Conservation (phyloP, 1,140 invertebrate species). For the Conopomorpha cramerella region DNA sequence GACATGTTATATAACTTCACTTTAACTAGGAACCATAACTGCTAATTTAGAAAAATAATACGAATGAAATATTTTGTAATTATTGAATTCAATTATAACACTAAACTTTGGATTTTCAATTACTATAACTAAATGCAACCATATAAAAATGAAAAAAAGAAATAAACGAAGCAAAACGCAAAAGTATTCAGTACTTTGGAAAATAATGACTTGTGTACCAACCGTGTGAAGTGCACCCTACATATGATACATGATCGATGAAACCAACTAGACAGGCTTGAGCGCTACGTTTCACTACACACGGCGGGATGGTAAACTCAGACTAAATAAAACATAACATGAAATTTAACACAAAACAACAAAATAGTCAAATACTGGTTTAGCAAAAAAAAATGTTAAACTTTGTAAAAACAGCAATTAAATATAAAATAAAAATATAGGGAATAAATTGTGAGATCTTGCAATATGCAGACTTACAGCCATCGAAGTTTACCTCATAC, state of each 20-base stretch:
- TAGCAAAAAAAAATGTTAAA: slow-evolving; percentile 59
- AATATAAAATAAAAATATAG: slow-evolving; percentile 60
- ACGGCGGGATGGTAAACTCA: slow-evolving; percentile 23
- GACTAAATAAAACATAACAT: slow-evolving; percentile 34
- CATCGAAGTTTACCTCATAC: slow-evolving; percentile 66
- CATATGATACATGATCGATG: slow-evolving; percentile 11
- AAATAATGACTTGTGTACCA: slow-evolving; percentile 32
- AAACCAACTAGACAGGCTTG: slow-evolving; percentile 24
- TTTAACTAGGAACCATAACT: slow-evolving; percentile 62
- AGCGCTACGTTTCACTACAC: slow-evolving; percentile 28
- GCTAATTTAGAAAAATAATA: slow-evolving; percentile 54
- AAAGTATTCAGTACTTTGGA: slow-evolving; percentile 56
- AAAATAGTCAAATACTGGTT: slow-evolving; percentile 57
- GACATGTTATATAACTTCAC: slow-evolving; percentile 61
- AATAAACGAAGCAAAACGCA: slow-evolving; percentile 39
- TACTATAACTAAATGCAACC: slow-evolving; percentile 61
- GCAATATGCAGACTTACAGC: slow-evolving; percentile 58
- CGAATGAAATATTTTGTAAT: no score
- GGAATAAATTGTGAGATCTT: slow-evolving; percentile 60
- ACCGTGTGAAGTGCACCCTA: slow-evolving; percentile 31
- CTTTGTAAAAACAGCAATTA: slow-evolving; percentile 59
- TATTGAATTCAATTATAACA: slow-evolving; percentile 41
- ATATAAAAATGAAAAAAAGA: slow-evolving; percentile 32
- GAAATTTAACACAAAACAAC: slow-evolving; percentile 56
- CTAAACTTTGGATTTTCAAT: slow-evolving; percentile 61